Percentiles rank a stretch among this genome's conserved stretches.
phyloP scores from a whole-genome alignment of 2,888 invertebrate genomes.

The Syrista parreyssii region DNA sequence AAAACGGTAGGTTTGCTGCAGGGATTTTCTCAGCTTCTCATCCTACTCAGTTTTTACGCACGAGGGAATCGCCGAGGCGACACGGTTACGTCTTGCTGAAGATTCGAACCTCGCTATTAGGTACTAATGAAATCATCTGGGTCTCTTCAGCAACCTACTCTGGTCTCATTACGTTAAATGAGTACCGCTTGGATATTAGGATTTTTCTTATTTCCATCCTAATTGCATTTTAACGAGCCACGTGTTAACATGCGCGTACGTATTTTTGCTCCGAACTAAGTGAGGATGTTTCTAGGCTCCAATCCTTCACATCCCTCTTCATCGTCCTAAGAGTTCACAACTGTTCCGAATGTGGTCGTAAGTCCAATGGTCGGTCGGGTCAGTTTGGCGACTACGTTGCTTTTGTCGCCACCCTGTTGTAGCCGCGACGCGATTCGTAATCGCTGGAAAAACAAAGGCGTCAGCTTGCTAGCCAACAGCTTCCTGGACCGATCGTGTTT shows the following conservation, averaged over 20 bases:
- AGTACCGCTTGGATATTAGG: not conserved
- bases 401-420: not conserved
- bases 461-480: not conserved
- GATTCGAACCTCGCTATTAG: not conserved
- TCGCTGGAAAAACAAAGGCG: conserved; percentile 2
- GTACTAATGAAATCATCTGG: not conserved
- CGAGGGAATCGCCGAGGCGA: not conserved
- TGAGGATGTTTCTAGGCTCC: not conserved
- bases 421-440: not conserved
- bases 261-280: not conserved
- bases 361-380: not conserved
- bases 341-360: not conserved
- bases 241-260: not conserved
- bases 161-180: not conserved
- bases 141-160: not conserved
- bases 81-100: not conserved
- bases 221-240: not conserved
- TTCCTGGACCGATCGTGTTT: not conserved
- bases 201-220: not conserved
- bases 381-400: not conserved
- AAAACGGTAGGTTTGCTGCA: too few species aligned
- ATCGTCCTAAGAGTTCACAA: not conserved
- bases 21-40: not conserved
- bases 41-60: not conserved
- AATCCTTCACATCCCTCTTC: not conserved